Conservation (phyloP, 2,888 invertebrate genomes). For the Eupithecia pulchellata region DNA sequence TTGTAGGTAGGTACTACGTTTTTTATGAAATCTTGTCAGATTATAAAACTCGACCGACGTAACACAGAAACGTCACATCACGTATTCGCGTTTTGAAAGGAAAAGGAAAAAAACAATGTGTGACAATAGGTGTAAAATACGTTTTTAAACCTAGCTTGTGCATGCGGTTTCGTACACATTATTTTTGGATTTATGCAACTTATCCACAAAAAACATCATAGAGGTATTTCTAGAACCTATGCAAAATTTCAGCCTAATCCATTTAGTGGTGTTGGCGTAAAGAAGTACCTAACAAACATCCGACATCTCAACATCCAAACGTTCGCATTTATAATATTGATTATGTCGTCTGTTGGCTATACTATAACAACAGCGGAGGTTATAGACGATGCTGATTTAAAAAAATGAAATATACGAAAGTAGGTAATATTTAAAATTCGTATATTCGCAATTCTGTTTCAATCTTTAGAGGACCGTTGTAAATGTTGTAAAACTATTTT, state of each 20-base stretch:
- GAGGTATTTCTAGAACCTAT: neutral
- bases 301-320: neutral
- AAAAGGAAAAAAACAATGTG: neutral
- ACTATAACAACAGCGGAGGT: neutral
- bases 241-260: neutral
- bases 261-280: neutral
- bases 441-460: neutral
- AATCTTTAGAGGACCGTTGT: neutral
- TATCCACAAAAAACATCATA: too few species aligned
- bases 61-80: neutral
- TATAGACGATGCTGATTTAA: too few species aligned
- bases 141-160: neutral
- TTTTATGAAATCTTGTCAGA: neutral
- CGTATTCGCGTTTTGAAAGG: neutral
- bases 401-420: neutral
- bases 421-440: too few species aligned
- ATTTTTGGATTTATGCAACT: neutral
- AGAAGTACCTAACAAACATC: neutral
- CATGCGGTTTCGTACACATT: neutral
- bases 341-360: too few species aligned
- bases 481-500: neutral
- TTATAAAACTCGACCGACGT: slow-evolving; percentile 1
- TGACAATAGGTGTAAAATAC: too few species aligned
- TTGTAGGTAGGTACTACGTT: neutral
- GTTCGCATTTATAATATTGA: neutral